Evolutionary conservation across 2,797 vertebrate species (phyloP).

Genomic region (Hydrocynus forskahlii): DNA sequence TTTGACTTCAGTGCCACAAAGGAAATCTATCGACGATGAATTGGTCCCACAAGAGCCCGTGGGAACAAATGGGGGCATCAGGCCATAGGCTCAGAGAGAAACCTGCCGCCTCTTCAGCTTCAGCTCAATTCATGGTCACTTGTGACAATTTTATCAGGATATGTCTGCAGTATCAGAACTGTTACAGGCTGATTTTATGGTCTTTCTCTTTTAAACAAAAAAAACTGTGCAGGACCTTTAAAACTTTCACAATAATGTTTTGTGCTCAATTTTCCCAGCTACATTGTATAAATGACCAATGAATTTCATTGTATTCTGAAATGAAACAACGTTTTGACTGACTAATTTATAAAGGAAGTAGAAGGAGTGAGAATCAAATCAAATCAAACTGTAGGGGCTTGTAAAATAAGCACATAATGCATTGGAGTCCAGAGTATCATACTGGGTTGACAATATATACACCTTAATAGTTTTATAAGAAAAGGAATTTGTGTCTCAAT

Average conservation of each 20-base stretch:
- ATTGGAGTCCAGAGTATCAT: too few species aligned
- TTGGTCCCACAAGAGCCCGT: neutral
- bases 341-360: too few species aligned
- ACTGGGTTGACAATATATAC: too few species aligned
- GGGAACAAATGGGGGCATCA: neutral
- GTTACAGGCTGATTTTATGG: neutral
- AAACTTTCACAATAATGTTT: neutral
- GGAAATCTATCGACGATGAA: constrained; percentile 1
- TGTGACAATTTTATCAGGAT: neutral
- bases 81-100: neutral
- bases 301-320: too few species aligned
- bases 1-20: neutral
- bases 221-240: neutral
- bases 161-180: neutral
- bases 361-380: too few species aligned
- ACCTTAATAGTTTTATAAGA: too few species aligned
- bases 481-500: too few species aligned
- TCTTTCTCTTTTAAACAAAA: neutral
- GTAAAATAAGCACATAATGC: too few species aligned
- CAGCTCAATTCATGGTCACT: neutral
- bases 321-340: too few species aligned
- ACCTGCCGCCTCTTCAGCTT: neutral
- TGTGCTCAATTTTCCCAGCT: neutral
- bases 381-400: too few species aligned
- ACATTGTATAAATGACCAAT: too few species aligned